Evolutionary conservation across 2,113 vertebrate species (phyloP).

Genomic region (Xiphophorus maculatus): DNA sequence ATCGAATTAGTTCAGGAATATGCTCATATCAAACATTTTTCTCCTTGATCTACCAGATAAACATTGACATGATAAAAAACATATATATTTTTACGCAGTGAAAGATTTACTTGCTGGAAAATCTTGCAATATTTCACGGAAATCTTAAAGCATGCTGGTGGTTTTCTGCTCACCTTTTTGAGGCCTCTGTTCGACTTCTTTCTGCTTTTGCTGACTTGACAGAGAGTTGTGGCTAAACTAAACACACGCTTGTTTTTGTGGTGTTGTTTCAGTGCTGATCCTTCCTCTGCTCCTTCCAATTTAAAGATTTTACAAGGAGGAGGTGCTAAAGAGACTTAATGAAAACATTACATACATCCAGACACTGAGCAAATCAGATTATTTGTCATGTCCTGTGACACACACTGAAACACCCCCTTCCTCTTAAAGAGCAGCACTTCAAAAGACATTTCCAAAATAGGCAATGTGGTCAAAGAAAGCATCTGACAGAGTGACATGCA

Average conservation of each 20-base stretch:
- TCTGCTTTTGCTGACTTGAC: background rate
- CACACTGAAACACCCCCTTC: background rate
- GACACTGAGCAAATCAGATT: slow-evolving; percentile 2
- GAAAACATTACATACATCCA: slow-evolving; percentile 5
- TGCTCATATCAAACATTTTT: slow-evolving; percentile 1
- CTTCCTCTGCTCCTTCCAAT: slow-evolving; percentile 1
- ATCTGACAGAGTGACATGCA: background rate
- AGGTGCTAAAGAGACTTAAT: slow-evolving; percentile 17
- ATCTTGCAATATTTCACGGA: background rate
- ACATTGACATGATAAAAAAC: slow-evolving; percentile 14
- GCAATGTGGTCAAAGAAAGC: slow-evolving; percentile 9
- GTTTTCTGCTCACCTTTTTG: slow-evolving; percentile 51
- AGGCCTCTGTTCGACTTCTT: slow-evolving; percentile 1
- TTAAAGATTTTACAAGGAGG: slow-evolving; percentile 47
- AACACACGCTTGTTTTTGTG: background rate
- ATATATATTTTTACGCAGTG: background rate
- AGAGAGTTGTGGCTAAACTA: slow-evolving; percentile 8
- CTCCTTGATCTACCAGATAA: slow-evolving; percentile 13
- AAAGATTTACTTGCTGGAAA: background rate
- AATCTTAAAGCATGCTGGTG: background rate
- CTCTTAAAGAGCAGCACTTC: background rate
- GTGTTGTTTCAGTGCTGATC: slow-evolving; percentile 18
- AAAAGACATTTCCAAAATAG: slow-evolving; percentile 36
- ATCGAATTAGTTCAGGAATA: background rate
- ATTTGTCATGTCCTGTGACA: slow-evolving; percentile 60